phyloP scores from a whole-genome alignment of 1,140 invertebrate genomes.

The Leptestheria dahalacensis region DNA sequence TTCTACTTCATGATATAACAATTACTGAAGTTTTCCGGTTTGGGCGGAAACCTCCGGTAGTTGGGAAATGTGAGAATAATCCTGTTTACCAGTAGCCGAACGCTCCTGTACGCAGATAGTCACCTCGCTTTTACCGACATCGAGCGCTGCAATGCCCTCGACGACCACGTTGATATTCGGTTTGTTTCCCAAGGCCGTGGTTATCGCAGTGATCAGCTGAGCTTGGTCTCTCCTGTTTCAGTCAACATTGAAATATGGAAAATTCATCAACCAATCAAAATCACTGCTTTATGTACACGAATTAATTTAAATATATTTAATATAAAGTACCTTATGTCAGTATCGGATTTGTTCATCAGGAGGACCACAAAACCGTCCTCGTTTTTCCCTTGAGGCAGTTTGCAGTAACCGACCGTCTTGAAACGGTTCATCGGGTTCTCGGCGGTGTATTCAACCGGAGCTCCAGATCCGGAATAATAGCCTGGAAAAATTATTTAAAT shows the following conservation, averaged over 20 bases:
- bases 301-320: background rate
- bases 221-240: slow-evolving; percentile 49
- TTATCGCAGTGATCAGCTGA: slow-evolving; percentile 48
- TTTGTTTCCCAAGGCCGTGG: slow-evolving; percentile 53
- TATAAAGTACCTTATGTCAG: slow-evolving; percentile 45
- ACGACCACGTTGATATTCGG: slow-evolving; percentile 62
- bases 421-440: slow-evolving; percentile 83
- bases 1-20: too few relatives aligned
- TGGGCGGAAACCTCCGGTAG: too few relatives aligned
- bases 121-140: slow-evolving; percentile 60
- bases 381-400: slow-evolving; percentile 62
- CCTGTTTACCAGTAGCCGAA: slow-evolving; percentile 6
- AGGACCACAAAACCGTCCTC: slow-evolving; percentile 74
- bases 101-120: slow-evolving; percentile 39
- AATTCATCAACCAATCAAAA: background rate
- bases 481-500: slow-evolving; percentile 27
- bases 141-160: slow-evolving; percentile 53
- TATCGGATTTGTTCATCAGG: slow-evolving; percentile 60
- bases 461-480: slow-evolving; percentile 53
- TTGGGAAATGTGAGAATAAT: background rate
- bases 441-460: slow-evolving; percentile 64
- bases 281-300: background rate
- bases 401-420: slow-evolving; percentile 80
- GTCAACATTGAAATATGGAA: background rate
- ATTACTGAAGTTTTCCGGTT: too few relatives aligned